A percentile compares a stretch with the other conserved stretches of the same genome.
Evolutionary conservation across 1,140 invertebrate species (phyloP).

Genomic region (roundworm (Caenorhabditis elegans)): DNA sequence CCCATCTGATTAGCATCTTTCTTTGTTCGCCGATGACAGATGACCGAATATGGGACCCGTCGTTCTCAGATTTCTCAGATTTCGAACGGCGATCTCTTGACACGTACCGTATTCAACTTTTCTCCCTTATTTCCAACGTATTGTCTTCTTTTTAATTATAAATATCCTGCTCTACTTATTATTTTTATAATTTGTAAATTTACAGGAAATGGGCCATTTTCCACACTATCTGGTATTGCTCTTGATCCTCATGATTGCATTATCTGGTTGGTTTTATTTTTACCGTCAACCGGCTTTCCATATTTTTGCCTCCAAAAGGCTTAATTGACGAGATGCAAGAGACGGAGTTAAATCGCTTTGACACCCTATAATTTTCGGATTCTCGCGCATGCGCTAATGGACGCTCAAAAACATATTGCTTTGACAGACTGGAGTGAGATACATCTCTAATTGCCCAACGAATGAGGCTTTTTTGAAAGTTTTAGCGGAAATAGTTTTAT

Average conservation of each 20-base stretch:
- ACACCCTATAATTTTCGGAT: conserved; percentile 33
- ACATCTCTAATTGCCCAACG: neutral
- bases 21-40: neutral
- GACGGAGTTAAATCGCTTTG: neutral
- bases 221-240: neutral
- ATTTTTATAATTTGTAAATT: no score
- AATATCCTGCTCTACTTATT: no score
- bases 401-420: conserved; percentile 25
- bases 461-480: neutral
- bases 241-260: neutral
- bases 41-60: neutral
- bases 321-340: neutral
- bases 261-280: conserved; percentile 1
- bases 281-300: neutral
- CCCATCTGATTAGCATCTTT: conserved; percentile 15
- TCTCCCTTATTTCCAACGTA: neutral
- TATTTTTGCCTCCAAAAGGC: neutral
- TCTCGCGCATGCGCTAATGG: conserved; percentile 21
- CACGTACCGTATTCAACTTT: neutral
- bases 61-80: neutral
- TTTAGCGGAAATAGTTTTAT: no score
- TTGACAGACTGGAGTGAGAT: neutral
- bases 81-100: conserved; percentile 18
- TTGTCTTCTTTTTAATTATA: neutral
- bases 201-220: neutral